Evolutionary conservation across 2,888 invertebrate genomes (phyloP).

Genomic region (Ophioninae sp.): DNA sequence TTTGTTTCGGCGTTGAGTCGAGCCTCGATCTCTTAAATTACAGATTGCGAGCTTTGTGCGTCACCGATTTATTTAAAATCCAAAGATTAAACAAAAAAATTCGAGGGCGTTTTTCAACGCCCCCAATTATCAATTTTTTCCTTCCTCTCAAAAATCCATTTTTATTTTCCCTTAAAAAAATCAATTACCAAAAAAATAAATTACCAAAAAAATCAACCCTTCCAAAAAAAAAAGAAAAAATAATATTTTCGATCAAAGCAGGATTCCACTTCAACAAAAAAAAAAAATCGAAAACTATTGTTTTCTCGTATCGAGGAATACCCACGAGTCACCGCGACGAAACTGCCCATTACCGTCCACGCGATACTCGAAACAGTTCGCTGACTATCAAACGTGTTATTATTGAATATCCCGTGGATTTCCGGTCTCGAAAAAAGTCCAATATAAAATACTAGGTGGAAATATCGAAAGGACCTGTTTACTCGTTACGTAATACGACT

Average conservation of each 20-base stretch:
- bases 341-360: conserved; percentile 23
- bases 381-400: conserved; percentile 25
- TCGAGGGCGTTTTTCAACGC: neutral
- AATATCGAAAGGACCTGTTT: neutral
- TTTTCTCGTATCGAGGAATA: conserved; percentile 34
- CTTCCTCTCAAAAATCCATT: neutral
- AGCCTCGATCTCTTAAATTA: conserved; percentile 17
- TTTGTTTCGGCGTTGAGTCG: conserved; percentile 26
- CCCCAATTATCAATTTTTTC: no score
- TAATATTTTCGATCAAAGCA: no score
- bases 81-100: neutral
- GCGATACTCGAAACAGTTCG: conserved; percentile 33
- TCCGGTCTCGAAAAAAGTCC: conserved; percentile 22
- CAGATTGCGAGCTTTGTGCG: neutral
- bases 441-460: neutral
- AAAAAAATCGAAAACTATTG: conserved; percentile 6
- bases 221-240: neutral
- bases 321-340: conserved; percentile 48
- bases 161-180: neutral
- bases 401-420: conserved; percentile 45
- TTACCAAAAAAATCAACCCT: neutral
- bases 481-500: neutral
- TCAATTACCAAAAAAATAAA: neutral
- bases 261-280: no score
- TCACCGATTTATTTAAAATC: neutral